These are phyloP conservation scores for Apaloderma vittatum DNA, from an alignment of 2,113 vertebrate species.

Conservation along the genomic window DNA sequence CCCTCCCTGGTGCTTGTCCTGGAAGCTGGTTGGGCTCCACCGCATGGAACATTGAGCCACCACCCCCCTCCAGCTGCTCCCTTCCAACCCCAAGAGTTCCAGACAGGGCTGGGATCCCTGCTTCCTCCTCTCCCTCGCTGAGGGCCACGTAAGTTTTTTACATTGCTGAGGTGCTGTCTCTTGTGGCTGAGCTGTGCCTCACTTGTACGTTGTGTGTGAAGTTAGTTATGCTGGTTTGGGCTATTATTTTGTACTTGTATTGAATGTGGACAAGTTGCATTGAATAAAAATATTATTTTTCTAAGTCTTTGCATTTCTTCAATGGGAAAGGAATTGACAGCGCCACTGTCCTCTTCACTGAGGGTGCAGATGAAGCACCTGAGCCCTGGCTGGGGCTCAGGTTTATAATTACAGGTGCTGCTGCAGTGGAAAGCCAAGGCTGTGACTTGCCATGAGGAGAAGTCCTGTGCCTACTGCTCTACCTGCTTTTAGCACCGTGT, in stretches of 20 bases:
- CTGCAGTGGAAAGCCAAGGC: not conserved
- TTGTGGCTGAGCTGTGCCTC: not conserved
- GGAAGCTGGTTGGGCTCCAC: accelerated
- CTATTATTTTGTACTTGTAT: not conserved
- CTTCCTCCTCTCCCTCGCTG: not conserved
- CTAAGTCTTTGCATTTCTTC: not conserved
- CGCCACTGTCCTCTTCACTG: accelerated
- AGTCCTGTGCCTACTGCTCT: accelerated
- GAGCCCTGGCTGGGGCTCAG: not conserved
- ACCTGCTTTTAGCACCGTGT: accelerated
- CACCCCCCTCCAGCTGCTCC: not conserved
- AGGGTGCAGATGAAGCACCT: not conserved
- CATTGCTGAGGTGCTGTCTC: not conserved
- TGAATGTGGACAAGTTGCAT: not conserved
- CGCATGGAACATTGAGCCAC: not conserved
- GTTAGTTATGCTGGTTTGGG: not conserved
- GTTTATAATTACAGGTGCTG: not conserved
- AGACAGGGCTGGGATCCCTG: not conserved
- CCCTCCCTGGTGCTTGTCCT: accelerated
- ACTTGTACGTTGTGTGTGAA: accelerated
- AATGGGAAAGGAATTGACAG: not conserved
- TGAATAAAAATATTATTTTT: not conserved
- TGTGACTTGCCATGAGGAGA: not conserved
- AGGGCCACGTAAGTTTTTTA: accelerated
- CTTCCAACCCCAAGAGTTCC: not conserved